Evolutionary conservation across 2,888 invertebrate genomes (phyloP), one percentile per base, ranked within the genome.

Genomic region (Netelia inedita): DNA sequence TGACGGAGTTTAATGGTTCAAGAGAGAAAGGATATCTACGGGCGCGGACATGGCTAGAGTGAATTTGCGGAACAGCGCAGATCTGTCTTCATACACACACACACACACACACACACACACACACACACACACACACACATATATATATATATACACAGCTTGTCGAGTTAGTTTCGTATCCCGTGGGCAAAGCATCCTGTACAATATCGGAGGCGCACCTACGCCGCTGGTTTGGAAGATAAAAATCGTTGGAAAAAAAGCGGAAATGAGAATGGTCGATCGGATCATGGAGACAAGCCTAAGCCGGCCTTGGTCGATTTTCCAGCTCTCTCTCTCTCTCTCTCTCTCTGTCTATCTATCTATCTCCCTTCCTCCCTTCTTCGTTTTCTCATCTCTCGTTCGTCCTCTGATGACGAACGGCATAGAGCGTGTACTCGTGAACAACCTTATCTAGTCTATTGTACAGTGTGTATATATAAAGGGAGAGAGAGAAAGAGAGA

Each of bases 201-300:
- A 11, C 76, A 46, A 59, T 76, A 81, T 63, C 23, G 66, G 66
- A 35, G 5, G n/a, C 55, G 65, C 66, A 68, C 66, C 68, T 57
- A 59, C 16, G 53, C 50, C 43, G 50, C 23, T 74, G 75, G 86
- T 75, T 72, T 75, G 80, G 41, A 65, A 78, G 72, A 75, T 41
- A 28, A 83, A 79, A 75, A 85, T 55, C 79, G 79, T 71, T 63
- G 71, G 82, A 76, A 85, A 68, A 80, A 84, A 87, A 59, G 75
- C 43, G 86, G 79, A 84, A 76, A 88, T 87, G 75, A 66, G 63
- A 59, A 50, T 71, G 41, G 50, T 59, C 57, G 68, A 76, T 72
- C 43, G 65, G 16, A 28, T 16, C 41, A 19, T 10, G 57, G 28
- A 55, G 55, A 68, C 43, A 59, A 76, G 68, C 50, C 68, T 50